Evolutionary conservation across 2,113 vertebrate genomes (phyloP).

Genomic region (Ptilonorhynchus violaceus): DNA sequence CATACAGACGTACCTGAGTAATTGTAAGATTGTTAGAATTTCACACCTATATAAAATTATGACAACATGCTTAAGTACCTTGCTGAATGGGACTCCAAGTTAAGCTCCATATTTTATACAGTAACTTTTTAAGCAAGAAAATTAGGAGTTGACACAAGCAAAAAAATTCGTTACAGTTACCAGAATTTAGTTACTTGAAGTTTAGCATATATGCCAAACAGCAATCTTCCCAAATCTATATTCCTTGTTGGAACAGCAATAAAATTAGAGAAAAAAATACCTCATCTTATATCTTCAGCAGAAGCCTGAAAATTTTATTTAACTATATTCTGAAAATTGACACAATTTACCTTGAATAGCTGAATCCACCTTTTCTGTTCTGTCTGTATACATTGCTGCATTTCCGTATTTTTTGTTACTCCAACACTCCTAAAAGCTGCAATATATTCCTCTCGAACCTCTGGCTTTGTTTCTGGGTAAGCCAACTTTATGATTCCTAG

Average conservation of each 20-base stretch:
- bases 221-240: background rate
- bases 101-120: background rate
- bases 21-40: background rate
- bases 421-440: slow-evolving; percentile 91
- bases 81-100: background rate
- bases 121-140: background rate
- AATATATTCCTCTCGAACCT: slow-evolving; percentile 91
- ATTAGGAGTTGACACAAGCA: background rate
- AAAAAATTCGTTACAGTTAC: background rate
- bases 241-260: background rate
- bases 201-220: background rate
- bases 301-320: background rate
- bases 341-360: slow-evolving; percentile 87
- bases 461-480: slow-evolving; percentile 92
- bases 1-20: background rate
- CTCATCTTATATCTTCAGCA: background rate
- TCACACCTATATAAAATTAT: background rate
- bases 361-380: slow-evolving; percentile 96
- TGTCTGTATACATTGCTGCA: slow-evolving; percentile 88
- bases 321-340: background rate
- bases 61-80: background rate
- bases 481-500: slow-evolving; percentile 97
- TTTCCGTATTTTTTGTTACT: slow-evolving; percentile 84
- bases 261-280: background rate
- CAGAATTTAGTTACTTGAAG: background rate